These are phyloP conservation scores for Peromyscus melanophrys DNA, from an alignment of 2,797 vertebrate genomes.

Conservation along the genomic window DNA sequence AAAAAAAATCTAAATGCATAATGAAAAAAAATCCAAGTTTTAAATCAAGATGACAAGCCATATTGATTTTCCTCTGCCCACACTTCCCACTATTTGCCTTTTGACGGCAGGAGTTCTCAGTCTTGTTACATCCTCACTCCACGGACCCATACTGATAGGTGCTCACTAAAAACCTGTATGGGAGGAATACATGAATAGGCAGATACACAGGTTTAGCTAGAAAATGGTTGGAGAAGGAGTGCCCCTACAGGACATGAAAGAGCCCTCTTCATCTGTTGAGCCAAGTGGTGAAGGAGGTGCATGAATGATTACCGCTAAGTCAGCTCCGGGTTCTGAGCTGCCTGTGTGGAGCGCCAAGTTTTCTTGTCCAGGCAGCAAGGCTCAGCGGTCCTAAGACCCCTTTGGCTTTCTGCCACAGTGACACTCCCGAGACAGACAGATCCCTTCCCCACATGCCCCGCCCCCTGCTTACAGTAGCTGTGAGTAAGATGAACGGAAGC, in stretches of 20 bases:
- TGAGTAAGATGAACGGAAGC: slow-evolving; percentile 75
- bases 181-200: neutral
- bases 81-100: neutral
- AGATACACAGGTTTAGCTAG: too few relatives aligned
- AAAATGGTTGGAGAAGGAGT: neutral
- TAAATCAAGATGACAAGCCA: neutral
- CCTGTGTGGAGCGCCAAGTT: neutral
- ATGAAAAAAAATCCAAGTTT: neutral
- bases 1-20: neutral
- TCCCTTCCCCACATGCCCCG: neutral
- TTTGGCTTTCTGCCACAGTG: neutral
- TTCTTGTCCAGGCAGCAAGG: neutral
- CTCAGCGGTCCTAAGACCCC: neutral
- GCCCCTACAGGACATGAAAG: neutral
- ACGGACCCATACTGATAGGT: neutral
- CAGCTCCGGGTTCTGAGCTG: neutral
- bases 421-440: neutral
- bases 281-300: neutral
- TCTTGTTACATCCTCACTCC: neutral
- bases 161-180: neutral
- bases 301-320: neutral
- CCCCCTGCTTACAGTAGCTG: neutral
- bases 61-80: neutral
- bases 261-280: neutral
- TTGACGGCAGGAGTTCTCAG: neutral